Conservation (phyloP, 2,888 invertebrate genomes). For the Chironomus tentans region DNA sequence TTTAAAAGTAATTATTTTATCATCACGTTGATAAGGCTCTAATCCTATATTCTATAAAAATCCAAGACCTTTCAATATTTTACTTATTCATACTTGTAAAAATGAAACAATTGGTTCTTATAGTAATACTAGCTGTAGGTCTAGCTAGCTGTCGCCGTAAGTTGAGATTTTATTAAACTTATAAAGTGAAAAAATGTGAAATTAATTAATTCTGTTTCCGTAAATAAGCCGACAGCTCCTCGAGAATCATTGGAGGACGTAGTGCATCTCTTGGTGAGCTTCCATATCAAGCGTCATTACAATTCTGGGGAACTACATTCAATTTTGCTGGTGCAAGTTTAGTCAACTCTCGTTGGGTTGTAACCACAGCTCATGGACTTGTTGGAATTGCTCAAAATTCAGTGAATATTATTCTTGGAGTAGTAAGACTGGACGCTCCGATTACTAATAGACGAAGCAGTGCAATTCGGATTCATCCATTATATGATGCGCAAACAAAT, state of each 20-base stretch:
- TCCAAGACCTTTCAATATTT: too few relatives aligned
- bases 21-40: too few relatives aligned
- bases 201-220: too few relatives aligned
- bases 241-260: neutral
- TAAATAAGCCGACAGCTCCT: neutral
- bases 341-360: neutral
- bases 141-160: neutral
- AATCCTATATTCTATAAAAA: too few relatives aligned
- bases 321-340: neutral
- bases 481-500: neutral
- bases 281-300: neutral
- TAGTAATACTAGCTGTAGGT: neutral
- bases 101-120: too few relatives aligned
- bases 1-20: too few relatives aligned
- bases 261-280: neutral
- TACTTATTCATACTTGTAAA: too few relatives aligned
- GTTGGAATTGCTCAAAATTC: neutral
- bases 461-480: neutral
- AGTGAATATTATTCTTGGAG: neutral
- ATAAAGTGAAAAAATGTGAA: neutral
- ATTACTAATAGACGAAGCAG: neutral
- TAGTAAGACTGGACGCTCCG: neutral
- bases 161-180: too few relatives aligned
- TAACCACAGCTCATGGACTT: neutral
- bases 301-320: neutral